Evolutionary conservation across 1,140 invertebrate genomes (phyloP), one percentile per base, ranked within the genome.

Genomic region (Microplitis demolitor): DNA sequence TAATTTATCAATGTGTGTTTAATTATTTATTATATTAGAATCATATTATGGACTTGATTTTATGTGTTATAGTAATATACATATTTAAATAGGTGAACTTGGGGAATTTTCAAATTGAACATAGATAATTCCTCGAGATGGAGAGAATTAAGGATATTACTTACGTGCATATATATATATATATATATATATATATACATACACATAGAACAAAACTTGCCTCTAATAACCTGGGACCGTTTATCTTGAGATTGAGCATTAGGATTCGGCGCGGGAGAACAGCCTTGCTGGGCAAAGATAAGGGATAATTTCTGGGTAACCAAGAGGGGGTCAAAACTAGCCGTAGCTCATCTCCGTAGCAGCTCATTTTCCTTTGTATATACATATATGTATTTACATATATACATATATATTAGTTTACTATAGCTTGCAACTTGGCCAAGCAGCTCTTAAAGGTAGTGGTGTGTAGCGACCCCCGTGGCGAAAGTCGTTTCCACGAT

Each of bases 201-300:
- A 45, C 39, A 45, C 11, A 11, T 45, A 45, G 53, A 53, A 60
- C 54, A 64, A 61, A 66, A 63, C 51, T 73, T 50, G 74, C 31
- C 73, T 73, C 76, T 78, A 77, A 78, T 78, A 78, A 77, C 73
- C 71, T 61, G 37, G 66, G 77, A 75, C 68, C 81, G 82, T 84
- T 83, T 83, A 84, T 84, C 82, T 84, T 78, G 79, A 81, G 81
- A 84, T 83, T 81, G 82, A 81, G 80, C 80, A 83, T 84, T 84
- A 83, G 82, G 82, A 84, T 83, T 84, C 79, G 80, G 81, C 45
- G 66, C 77, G 77, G 76, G 80, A 74, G 75, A 69, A 53, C 60
- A 63, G 78, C 83, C 77, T 81, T 84, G 83, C 78, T 74, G 74
- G 72, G 76, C 74, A 78, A 76, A 84, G 83, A 84, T 84, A 84